Evolutionary conservation across 2,888 invertebrate species (phyloP).

Genomic region (Ditula angustiorana): DNA sequence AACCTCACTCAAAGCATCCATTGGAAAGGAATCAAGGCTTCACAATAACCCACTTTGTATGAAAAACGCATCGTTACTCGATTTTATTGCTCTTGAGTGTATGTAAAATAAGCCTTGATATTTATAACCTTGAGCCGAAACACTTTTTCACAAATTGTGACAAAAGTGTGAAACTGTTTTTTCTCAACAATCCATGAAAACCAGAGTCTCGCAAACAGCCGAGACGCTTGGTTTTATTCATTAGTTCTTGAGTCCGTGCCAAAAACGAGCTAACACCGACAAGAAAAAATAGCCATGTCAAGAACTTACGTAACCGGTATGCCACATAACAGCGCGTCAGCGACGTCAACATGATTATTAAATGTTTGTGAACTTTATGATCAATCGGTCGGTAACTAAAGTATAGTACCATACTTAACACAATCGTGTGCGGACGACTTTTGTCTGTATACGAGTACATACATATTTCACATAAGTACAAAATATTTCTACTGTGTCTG

Average conservation of each 20-base stretch:
- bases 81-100: too few species aligned
- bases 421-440: too few species aligned
- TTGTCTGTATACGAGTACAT: too few species aligned
- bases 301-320: constrained; percentile 46
- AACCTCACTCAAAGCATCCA: too few species aligned
- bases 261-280: constrained; percentile 71
- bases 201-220: constrained; percentile 39
- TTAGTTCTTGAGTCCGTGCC: constrained; percentile 73
- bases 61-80: neutral
- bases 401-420: too few species aligned
- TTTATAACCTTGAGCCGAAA: constrained; percentile 6
- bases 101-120: constrained; percentile 9
- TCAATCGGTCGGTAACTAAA: too few species aligned
- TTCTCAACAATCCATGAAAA: constrained; percentile 30
- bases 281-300: constrained; percentile 80
- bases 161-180: constrained; percentile 25
- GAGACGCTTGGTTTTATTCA: constrained; percentile 52
- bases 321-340: constrained; percentile 31
- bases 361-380: constrained; percentile 19
- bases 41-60: too few species aligned
- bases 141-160: constrained; percentile 27
- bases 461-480: too few species aligned
- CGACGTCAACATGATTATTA: constrained; percentile 29
- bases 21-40: too few species aligned
- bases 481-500: too few species aligned